Base-by-base conservation (phyloP, 2,797 vertebrate genomes). In the Sebastes cheni region DNA sequence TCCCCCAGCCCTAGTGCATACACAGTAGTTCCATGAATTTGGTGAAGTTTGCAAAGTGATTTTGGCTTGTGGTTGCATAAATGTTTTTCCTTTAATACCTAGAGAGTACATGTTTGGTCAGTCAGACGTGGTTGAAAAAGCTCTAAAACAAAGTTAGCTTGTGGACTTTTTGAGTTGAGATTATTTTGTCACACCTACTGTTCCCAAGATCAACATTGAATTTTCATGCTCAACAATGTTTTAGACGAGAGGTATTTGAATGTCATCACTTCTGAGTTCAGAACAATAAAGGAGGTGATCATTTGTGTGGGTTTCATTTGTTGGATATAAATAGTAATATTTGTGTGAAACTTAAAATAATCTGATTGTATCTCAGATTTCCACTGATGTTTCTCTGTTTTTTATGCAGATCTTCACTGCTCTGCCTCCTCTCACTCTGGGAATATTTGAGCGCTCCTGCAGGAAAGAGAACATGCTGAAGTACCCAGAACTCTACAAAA, bases 391-490 rank as follows among this genome's bases (percentile, higher is more conserved):
- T n/a, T 79, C 6, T 76, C 8, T 74, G 5, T 69, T 56, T 76
- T 6, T 86, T 1, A 1, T 80, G 23, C 85, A 99, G 98, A 96
- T 99, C 95, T 99, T 99, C 89, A 99, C 98, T 36, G 98, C 98
- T 61, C 95, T 99, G 92, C 98, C 98, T 82, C 98, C 98, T 25
- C 94, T 99, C 85, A 99, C 98, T 62, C 94, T 99, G 86, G 98
- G 98, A 88, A 99, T 99, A 95, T 99, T 99, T 90, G 98, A 99
- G 91, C 96, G 97, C 80, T 98, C 98, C 0, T 99, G 98, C 91
- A 95, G 96, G 81, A 99, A 99, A 93, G 98, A 99, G 88, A 99
- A 99, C 83, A 99, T 99, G 98, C 90, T 99, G 82, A 99, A 99
- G 84, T 99, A 99, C 68, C 98, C 98, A 4, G 98, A 99, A 85